Base-by-base conservation (phyloP, 2,888 invertebrate genomes). In the Ennomos erosarius region DNA sequence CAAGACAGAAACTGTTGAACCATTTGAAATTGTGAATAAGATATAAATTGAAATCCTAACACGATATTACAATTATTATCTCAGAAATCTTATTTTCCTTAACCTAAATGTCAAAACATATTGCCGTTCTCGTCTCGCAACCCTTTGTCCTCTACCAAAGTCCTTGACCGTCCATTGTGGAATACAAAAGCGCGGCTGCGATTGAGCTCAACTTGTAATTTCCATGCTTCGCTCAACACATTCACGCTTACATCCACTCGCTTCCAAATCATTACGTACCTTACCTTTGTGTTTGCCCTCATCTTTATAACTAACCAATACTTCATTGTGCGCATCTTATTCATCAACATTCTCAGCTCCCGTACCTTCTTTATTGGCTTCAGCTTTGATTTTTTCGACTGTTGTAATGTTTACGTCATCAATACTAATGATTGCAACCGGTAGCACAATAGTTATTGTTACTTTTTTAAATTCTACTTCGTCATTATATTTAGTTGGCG, bases 261-360 rank as follows among this genome's bases (percentile, higher is more conserved):
- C 87, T 91, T 91, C 90, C 91, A 82, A 90, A 88, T 91, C 91
- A 92, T 92, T 92, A 92, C 87, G 83, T 84, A 82, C 85, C 79
- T 81, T 83, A 84, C 85, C 82, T 88, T 90, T 91, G 85, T 90
- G 81, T 81, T 71, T 79, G 74, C 78, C 82, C 76, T 79, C 79
- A 79, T 65, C 64, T 88, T 87, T 87, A 85, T 87, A 55, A 59
- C 59, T 55, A 59, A 60, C 59, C 84, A 82, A 84, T 83, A 81
- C 81, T 78, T 82, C 81, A 83, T 86, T 86, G 84, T 87, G 78
- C 77, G 79, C 79, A 78, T 83, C 85, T 81, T 79, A 80, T 86
- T 82, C 77, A 76, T 79, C 76, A 81, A 76, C 74, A 76, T 78
- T 78, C 74, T 78, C 66, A 70, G 78, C 73, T 68, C 60, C 68